Percentiles rank a stretch among this genome's conserved stretches.
These are phyloP conservation scores for Melinaea menophilus DNA, from an alignment of 2,888 invertebrate species.

Conservation along the genomic window DNA sequence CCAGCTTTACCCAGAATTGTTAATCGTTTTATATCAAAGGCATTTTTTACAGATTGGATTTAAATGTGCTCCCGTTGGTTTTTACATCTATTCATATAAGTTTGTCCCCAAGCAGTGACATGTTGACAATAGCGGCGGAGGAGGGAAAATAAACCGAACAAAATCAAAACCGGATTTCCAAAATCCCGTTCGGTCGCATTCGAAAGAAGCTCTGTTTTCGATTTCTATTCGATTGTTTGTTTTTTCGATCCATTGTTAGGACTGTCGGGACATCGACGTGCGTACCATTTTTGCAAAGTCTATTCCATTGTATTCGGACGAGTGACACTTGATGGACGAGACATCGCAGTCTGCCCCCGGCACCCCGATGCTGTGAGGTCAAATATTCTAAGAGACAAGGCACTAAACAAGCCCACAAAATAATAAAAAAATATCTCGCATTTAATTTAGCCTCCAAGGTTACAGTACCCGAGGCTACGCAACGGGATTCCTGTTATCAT, in stretches of 20 bases:
- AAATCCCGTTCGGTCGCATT: conserved; percentile 74
- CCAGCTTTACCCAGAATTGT: neutral
- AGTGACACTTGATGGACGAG: conserved; percentile 72
- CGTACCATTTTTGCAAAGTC: conserved; percentile 74
- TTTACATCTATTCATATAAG: conserved; percentile 33
- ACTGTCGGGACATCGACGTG: conserved; percentile 64
- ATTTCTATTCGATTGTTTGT: conserved; percentile 76
- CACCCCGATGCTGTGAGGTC: conserved; percentile 43
- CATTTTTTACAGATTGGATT: conserved; percentile 28
- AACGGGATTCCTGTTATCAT: conserved; percentile 76
- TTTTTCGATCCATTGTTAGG: conserved; percentile 70
- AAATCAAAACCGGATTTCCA: conserved; percentile 74
- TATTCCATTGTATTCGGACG: conserved; percentile 67
- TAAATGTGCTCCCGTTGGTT: conserved; percentile 30
- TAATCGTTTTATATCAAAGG: conserved; percentile 10
- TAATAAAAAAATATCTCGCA: neutral
- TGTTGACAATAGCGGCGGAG: conserved; percentile 50
- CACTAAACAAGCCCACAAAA: conserved; percentile 7
- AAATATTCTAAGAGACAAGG: conserved; percentile 34
- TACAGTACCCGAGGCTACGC: conserved; percentile 62
- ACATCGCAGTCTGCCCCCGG: conserved; percentile 42
- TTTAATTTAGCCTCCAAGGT: conserved; percentile 27
- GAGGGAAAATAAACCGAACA: conserved; percentile 59
- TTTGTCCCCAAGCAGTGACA: conserved; percentile 37
- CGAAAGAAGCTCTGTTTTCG: conserved; percentile 74